These are phyloP conservation scores for Marisa cornuarietis DNA, from an alignment of 1,140 invertebrate genomes.

Conservation along the genomic window DNA sequence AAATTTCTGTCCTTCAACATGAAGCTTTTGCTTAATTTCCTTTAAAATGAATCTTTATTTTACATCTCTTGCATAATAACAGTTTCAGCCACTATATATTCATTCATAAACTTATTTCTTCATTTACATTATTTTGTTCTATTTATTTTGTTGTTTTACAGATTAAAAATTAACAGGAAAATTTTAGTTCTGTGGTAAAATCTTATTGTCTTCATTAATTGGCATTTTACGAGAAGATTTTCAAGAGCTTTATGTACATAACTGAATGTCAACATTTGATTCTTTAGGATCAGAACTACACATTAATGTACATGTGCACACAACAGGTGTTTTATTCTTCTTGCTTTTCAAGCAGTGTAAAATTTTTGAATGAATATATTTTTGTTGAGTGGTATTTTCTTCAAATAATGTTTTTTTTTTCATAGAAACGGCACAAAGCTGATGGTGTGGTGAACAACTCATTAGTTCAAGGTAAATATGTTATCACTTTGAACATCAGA, in stretches of 20 bases:
- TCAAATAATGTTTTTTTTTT: conserved; percentile 11
- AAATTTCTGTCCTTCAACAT: neutral
- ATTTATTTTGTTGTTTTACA: too few species aligned
- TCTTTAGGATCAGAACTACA: neutral
- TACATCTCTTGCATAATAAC: too few species aligned
- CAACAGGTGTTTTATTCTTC: neutral
- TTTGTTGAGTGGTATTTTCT: too few species aligned
- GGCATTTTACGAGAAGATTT: too few species aligned
- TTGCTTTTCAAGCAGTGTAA: neutral
- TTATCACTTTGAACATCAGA: neutral
- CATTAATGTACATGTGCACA: neutral
- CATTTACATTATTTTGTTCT: too few species aligned
- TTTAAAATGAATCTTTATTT: neutral
- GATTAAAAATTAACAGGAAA: too few species aligned
- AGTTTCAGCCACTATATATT: too few species aligned
- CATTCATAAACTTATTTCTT: too few species aligned
- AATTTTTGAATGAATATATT: neutral
- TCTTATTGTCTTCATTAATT: too few species aligned
- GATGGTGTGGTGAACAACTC: conserved; percentile 63
- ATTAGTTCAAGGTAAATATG: conserved; percentile 51
- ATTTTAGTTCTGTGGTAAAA: too few species aligned
- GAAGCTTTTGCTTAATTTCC: neutral
- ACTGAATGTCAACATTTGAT: neutral
- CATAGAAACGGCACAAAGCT: conserved; percentile 64
- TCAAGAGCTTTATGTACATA: too few species aligned